A percentile compares a stretch with the other conserved stretches of the same genome.
These are phyloP conservation scores for Teinopalpus imperialis DNA, from an alignment of 2,888 invertebrate genomes.

Conservation along the genomic window DNA sequence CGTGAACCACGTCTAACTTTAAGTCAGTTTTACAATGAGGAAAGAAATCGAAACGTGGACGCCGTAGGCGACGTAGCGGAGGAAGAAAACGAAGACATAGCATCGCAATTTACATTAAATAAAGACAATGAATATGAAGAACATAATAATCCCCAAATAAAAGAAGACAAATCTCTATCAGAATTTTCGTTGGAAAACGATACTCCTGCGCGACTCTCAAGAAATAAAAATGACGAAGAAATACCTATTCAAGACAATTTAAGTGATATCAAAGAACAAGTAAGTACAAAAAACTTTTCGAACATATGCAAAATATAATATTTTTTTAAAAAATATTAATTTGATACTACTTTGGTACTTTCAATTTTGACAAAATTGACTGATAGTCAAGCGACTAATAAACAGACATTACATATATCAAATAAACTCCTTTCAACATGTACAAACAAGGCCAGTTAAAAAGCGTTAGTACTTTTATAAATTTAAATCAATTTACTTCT, in stretches of 20 bases:
- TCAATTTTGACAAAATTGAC: too few relatives aligned
- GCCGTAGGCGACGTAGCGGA: constrained; percentile 23
- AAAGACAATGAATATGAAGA: constrained; percentile 17
- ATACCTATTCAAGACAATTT: constrained; percentile 26
- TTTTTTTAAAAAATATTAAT: too few relatives aligned
- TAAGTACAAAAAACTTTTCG: constrained; percentile 9
- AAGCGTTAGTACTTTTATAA: too few relatives aligned
- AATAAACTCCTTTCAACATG: too few relatives aligned
- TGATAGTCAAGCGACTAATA: too few relatives aligned
- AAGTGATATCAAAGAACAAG: constrained; percentile 33
- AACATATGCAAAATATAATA: too few relatives aligned
- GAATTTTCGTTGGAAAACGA: constrained; percentile 54
- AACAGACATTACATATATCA: too few relatives aligned
- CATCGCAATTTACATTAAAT: constrained; percentile 11
- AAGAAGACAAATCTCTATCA: constrained; percentile 54
- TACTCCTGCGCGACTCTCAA: constrained; percentile 9
- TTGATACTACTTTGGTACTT: too few relatives aligned
- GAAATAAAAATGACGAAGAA: constrained; percentile 24
- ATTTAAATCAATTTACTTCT: too few relatives aligned
- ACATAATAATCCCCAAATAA: constrained; percentile 23
- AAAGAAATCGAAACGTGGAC: constrained; percentile 19
- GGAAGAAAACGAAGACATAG: constrained; percentile 26
- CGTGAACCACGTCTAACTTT: constrained; percentile 11
- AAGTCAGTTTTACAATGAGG: constrained; percentile 20
- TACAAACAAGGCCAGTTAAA: too few relatives aligned